Percentiles rank a stretch among this genome's conserved stretches.
Evolutionary conservation across 2,797 vertebrate species (phyloP).

Genomic region (Furcifer pardalis): DNA sequence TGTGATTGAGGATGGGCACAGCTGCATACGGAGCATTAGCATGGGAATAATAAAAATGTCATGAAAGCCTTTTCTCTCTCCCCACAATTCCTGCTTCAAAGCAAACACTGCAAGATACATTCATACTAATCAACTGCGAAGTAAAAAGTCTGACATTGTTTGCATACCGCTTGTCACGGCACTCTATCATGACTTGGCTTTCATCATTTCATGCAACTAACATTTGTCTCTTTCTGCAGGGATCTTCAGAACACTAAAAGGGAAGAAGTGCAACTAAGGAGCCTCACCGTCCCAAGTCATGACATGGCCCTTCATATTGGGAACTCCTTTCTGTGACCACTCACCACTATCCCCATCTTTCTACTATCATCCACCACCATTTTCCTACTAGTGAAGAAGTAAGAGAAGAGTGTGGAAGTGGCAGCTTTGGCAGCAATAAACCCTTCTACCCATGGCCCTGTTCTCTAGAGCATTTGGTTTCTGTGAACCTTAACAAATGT

Average conservation of each 20-base stretch:
- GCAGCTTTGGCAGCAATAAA: neutral
- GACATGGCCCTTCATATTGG: neutral
- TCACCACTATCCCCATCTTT: too few relatives aligned
- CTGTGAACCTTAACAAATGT: neutral
- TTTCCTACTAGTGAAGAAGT: too few relatives aligned
- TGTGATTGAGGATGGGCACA: constrained; percentile 49
- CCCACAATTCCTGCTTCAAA: constrained; percentile 20
- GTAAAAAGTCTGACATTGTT: constrained; percentile 49
- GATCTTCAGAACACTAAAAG: constrained; percentile 59
- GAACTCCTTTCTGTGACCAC: neutral
- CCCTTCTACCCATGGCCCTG: neutral
- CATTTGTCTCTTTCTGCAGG: constrained; percentile 51
- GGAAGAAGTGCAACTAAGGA: constrained; percentile 51
- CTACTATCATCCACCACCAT: too few relatives aligned
- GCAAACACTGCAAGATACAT: constrained; percentile 54
- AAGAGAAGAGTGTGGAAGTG: neutral
- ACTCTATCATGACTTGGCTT: constrained; percentile 49
- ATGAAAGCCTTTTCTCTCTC: constrained; percentile 29
- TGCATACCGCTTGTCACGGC: constrained; percentile 42
- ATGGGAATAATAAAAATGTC: constrained; percentile 59
- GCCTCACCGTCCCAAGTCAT: neutral
- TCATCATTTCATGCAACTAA: constrained; percentile 42
- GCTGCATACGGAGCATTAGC: constrained; percentile 52
- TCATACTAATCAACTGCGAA: constrained; percentile 51
- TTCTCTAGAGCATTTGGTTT: neutral